phyloP scores from a whole-genome alignment of 2,113 vertebrate genomes.

The Hypocryptadius cinnamomeus region DNA sequence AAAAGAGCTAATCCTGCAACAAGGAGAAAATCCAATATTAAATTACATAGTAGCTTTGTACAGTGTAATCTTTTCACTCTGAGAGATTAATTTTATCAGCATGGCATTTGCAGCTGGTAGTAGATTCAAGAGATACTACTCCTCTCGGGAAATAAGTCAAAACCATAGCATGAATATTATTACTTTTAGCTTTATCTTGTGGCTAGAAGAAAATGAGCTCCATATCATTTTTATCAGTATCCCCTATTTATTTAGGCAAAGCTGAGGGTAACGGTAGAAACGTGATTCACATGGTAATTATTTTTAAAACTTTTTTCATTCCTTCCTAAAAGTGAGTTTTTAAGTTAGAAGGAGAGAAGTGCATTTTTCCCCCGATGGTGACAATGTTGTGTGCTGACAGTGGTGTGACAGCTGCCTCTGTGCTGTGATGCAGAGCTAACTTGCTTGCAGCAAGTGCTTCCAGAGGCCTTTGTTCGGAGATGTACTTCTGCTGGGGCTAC shows the following conservation, averaged over 20 bases:
- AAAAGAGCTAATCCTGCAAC: background rate
- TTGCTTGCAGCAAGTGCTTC: background rate
- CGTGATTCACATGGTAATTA: background rate
- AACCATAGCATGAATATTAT: background rate
- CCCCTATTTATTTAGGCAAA: background rate
- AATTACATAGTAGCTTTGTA: background rate
- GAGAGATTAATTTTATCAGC: background rate
- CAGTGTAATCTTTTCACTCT: background rate
- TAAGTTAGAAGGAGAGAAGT: background rate
- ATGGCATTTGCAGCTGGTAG: background rate
- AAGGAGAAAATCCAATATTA: background rate
- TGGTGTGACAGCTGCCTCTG: background rate
- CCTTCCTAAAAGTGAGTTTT: background rate
- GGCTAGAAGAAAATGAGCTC: background rate
- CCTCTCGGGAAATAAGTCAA: background rate
- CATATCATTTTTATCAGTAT: background rate
- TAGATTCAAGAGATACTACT: background rate
- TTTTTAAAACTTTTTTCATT: background rate
- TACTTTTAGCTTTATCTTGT: background rate
- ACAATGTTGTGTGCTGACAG: background rate
- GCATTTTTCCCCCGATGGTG: background rate
- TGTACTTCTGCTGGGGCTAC: background rate
- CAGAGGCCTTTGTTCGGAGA: background rate
- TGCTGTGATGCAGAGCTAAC: background rate
- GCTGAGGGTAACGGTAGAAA: background rate